phyloP scores from a whole-genome alignment of 1,140 invertebrate genomes.

The Eumaeus atala region DNA sequence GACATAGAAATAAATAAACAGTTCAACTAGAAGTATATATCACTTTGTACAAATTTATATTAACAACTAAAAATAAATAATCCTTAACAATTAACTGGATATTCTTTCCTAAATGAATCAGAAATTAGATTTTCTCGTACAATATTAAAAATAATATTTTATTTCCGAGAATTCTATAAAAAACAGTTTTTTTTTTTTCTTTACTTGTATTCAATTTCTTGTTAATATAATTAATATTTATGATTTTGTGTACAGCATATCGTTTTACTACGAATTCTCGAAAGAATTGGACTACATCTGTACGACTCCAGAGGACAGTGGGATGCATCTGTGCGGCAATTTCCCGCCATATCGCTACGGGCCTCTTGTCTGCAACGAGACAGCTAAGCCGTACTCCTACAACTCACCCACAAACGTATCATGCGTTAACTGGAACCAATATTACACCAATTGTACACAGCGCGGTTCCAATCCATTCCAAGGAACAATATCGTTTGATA shows the following conservation, averaged over 20 bases:
- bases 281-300: slow-evolving; percentile 98
- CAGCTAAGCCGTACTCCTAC: slow-evolving; percentile 67
- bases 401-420: slow-evolving; percentile 77
- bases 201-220: no score
- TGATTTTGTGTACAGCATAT: slow-evolving; percentile 65
- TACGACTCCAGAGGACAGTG: slow-evolving; percentile 92
- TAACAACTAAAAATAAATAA: no score
- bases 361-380: slow-evolving; percentile 79
- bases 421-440: slow-evolving; percentile 99
- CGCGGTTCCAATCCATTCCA: slow-evolving; percentile 98
- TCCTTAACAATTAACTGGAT: no score
- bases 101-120: no score
- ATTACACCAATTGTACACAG: slow-evolving; percentile 95
- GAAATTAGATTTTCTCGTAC: no score
- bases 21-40: slow-evolving; percentile 14
- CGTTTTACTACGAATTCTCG: slow-evolving; percentile 86
- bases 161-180: no score
- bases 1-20: slow-evolving; percentile 22
- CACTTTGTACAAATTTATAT: slow-evolving; percentile 6
- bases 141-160: no score
- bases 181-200: no score
- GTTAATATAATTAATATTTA: background rate
- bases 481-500: slow-evolving; percentile 99
- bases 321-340: slow-evolving; percentile 94
- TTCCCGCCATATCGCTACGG: slow-evolving; percentile 87